Evolutionary conservation across 2,113 vertebrate genomes (phyloP), one percentile per base, ranked within the genome.

Genomic region (Porphyrio hochstetteri): DNA sequence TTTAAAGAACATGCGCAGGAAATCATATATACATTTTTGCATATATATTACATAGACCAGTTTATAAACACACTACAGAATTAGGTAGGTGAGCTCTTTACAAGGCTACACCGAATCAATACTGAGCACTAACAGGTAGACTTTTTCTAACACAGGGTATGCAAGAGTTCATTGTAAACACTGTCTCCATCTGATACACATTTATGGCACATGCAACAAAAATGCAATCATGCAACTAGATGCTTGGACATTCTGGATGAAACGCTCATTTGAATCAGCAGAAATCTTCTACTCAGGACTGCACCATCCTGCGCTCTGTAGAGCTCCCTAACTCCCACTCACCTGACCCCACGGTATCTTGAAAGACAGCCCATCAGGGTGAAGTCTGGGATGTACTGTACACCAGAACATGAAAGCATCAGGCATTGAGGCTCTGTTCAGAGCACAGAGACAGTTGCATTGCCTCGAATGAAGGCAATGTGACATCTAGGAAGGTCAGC

Each of bases 401-500:
- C 40, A 53, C 9, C 50, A 76, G 57, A 68, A 81, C 53, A 94
- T 85, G 61, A 92, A 96, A 96, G 88, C 44, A 64, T 28, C 33
- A 21, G 65, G 69, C 44, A 40, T 1, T 24, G 40, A 78, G 50
- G 40, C 57, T 79, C 53, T 1, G 61, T 88, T 93, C 81, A 84
- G 72, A 94, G 85, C 68, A 94, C 14, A 1, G 52, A 95, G 53
- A 38, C 46, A 86, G 60, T 57, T 0, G 3, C 35, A 40, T 36
- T 64, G 48, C 48, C 69, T 92, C 12, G 3, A 78, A 71, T 69
- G 83, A 92, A 96, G 90, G 82, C 72, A 86, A 65, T 46, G 25
- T 50, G 80, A 94, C 61, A 93, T 88, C 69, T 72, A 84, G 36
- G 53, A 91, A 88, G 88, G 83, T 82, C 92, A 97, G 83, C 82